Base-by-base conservation (phyloP, 2,113 vertebrate species). In the Gymnorhina tibicen region DNA sequence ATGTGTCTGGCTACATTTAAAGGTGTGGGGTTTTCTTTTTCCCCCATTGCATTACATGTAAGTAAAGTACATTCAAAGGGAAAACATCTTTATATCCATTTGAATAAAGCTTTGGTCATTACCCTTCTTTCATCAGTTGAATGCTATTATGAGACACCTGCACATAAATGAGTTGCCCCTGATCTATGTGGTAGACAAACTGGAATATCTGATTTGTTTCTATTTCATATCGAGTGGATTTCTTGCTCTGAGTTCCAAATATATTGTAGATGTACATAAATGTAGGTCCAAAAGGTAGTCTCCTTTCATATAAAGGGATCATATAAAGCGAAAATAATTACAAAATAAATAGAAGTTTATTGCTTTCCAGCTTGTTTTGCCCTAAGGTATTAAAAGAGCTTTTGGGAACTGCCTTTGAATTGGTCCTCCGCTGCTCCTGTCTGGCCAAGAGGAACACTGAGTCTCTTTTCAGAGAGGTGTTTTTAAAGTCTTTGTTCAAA, bases 1-100 rank as follows among this genome's bases (percentile, higher is more conserved):
- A 94, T 89, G 84, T 88, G 35, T 74, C 69, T 87, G 85, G 63
- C 19, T 93, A 33, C 52, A 27, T 91, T 93, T 81, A 91, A 86
- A 97, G 82, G 50, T 95, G 46, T 30, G 42, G 42, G 6, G 8
- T 46, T 60, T 84, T 64, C 21, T 2, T 86, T 63, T 24, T 1
- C 0, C 1, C 32, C 50, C 10, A 50, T 79, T 96, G 22, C 53
- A 63, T 83, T 90, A 86, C 26, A 59, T 73, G 23, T 89, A 87
- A 96, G 58, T 92, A 74, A 86, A 85, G 63, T 59, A 81, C 62
- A 50, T 80, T 91, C 39, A 87, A 70, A 91, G 20, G 16, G 56
- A 88, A 93, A 80, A 23, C 75, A 72, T 69, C 75, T 88, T 90
- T 41, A 15, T 80, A 84, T 56, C 50, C 33, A 49, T 86, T 93